Conservation (phyloP, 2,888 invertebrate genomes). For the Acrocyrtus sp. region DNA sequence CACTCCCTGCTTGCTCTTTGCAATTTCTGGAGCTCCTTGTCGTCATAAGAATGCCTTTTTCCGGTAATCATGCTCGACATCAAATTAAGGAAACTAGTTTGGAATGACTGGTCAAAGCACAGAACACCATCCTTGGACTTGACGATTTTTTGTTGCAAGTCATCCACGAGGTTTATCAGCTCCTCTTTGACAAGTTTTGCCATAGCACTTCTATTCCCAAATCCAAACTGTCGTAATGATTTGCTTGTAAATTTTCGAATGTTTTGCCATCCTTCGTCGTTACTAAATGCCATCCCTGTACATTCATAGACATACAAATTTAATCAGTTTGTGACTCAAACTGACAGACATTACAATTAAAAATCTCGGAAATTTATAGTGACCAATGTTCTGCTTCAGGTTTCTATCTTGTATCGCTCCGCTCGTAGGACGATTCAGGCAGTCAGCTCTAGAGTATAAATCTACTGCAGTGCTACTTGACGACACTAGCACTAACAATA, state of each 20-base stretch:
- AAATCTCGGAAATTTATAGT: too few species aligned
- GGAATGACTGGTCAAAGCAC: constrained; percentile 25
- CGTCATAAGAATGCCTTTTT: constrained; percentile 14
- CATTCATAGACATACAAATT: too few species aligned
- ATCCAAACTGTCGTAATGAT: constrained; percentile 29
- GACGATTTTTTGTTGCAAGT: background rate
- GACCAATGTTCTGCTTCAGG: constrained; percentile 34
- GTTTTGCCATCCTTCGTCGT: constrained; percentile 13
- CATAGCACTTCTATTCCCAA: constrained; percentile 29
- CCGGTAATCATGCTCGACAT: constrained; percentile 33
- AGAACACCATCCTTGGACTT: constrained; percentile 4
- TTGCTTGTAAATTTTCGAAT: constrained; percentile 26
- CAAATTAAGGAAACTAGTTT: constrained; percentile 26
- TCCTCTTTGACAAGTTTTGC: constrained; percentile 21
- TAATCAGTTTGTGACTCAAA: too few species aligned
- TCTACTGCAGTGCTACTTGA: constrained; percentile 11
- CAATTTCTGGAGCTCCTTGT: constrained; percentile 16
- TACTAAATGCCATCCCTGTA: constrained; percentile 29
- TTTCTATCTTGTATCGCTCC: constrained; percentile 9
- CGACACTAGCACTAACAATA: constrained; percentile 19
- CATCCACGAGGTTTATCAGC: background rate
- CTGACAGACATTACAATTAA: too few species aligned
- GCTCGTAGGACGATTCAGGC: constrained; percentile 16
- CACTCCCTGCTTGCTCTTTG: constrained; percentile 13
- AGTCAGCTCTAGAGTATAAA: constrained; percentile 22